Evolutionary conservation across 2,888 invertebrate genomes (phyloP).

Genomic region (Idaea aversata): DNA sequence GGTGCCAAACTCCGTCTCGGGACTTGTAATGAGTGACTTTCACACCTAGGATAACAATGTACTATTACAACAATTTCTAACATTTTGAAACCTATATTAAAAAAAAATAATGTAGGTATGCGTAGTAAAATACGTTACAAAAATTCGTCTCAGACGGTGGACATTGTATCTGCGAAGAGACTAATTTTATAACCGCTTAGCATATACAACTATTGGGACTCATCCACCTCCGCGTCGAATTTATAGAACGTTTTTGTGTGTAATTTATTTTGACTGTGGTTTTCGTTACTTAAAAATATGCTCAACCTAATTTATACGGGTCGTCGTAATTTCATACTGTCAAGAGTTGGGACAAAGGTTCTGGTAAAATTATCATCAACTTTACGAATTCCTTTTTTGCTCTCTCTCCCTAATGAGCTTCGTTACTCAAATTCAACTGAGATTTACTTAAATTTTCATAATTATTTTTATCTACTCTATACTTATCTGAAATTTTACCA

Average conservation of each 20-base stretch:
- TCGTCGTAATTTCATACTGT: background rate
- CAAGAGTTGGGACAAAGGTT: background rate
- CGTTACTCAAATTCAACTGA: background rate
- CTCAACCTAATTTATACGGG: background rate
- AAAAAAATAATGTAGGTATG: background rate
- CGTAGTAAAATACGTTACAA: background rate
- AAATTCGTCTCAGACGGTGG: background rate
- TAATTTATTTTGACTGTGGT: slow-evolving; percentile 20
- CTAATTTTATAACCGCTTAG: background rate
- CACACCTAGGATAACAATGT: no score
- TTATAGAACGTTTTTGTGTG: background rate
- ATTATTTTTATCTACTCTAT: background rate
- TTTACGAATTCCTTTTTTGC: background rate
- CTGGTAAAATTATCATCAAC: background rate
- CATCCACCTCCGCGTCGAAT: background rate
- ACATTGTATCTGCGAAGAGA: background rate
- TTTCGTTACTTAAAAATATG: slow-evolving; percentile 22
- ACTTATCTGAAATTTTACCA: background rate
- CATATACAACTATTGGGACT: background rate
- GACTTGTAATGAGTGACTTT: no score
- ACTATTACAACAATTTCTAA: no score
- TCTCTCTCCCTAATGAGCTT: background rate
- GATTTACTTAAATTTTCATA: background rate
- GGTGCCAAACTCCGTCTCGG: no score
- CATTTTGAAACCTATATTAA: no score